Conservation (phyloP, 2,888 invertebrate species). For the Dryobotodes eremita region DNA sequence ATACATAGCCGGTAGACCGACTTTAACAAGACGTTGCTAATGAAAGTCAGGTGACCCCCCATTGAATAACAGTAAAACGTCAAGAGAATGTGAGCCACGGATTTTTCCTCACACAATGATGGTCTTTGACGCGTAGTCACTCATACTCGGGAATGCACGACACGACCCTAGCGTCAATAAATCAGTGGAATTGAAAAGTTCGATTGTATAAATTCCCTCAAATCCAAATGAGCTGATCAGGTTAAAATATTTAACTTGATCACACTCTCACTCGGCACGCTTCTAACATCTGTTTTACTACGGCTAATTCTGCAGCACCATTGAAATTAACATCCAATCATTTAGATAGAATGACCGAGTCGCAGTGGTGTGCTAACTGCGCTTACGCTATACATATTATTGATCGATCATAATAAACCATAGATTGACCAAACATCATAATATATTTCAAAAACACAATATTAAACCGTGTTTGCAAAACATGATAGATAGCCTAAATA, state of each 20-base stretch:
- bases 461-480: conserved; percentile 7
- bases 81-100: conserved; percentile 11
- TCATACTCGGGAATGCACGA: background rate
- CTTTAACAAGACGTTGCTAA: conserved; percentile 23
- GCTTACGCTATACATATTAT: background rate
- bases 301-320: background rate
- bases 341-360: background rate
- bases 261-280: background rate
- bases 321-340: background rate
- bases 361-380: background rate
- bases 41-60: conserved; percentile 18
- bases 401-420: conserved; percentile 1
- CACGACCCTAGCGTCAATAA: background rate
- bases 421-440: background rate
- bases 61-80: conserved; percentile 3
- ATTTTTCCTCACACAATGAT: conserved; percentile 6
- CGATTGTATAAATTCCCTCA: background rate
- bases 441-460: background rate
- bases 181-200: background rate
- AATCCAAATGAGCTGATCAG: background rate
- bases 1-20: background rate
- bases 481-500: conserved; percentile 27
- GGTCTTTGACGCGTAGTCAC: conserved; percentile 1
- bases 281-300: background rate
- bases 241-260: background rate